phyloP scores from a whole-genome alignment of 1,140 invertebrate genomes.

The Lerema accius region DNA sequence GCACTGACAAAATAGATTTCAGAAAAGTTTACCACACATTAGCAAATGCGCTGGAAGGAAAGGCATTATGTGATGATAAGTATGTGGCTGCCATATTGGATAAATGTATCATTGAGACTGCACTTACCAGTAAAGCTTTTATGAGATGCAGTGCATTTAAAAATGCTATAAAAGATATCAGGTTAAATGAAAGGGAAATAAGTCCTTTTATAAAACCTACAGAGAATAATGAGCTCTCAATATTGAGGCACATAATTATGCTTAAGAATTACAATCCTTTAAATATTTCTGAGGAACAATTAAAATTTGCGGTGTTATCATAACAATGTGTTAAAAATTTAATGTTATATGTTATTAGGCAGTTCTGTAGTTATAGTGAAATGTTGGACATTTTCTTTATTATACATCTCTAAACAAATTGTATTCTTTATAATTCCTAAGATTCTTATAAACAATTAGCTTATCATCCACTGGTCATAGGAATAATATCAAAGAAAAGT shows the following conservation, averaged over 20 bases:
- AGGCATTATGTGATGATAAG: conserved; percentile 52
- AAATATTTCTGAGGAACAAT: conserved; percentile 53
- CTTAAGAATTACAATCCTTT: conserved; percentile 66
- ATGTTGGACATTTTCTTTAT: too few relatives aligned
- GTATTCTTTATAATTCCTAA: too few relatives aligned
- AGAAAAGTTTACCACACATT: conserved; percentile 57
- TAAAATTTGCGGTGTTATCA: conserved; percentile 42
- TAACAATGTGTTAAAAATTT: neutral
- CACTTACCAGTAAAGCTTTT: conserved; percentile 60
- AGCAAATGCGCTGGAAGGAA: conserved; percentile 74
- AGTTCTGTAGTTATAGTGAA: too few relatives aligned
- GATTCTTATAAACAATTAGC: too few relatives aligned
- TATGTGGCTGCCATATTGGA: conserved; percentile 46
- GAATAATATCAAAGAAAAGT: too few relatives aligned
- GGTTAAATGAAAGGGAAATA: conserved; percentile 41
- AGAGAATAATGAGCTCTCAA: conserved; percentile 46
- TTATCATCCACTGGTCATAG: too few relatives aligned
- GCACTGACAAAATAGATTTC: conserved; percentile 61
- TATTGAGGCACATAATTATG: conserved; percentile 49
- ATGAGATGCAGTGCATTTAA: conserved; percentile 45
- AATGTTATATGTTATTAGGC: too few relatives aligned
- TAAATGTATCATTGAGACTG: conserved; percentile 65
- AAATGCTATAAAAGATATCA: conserved; percentile 47
- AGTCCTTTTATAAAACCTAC: conserved; percentile 43
- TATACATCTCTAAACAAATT: too few relatives aligned